Base-by-base conservation (phyloP, 2,113 vertebrate species). In the Promerops cafer region DNA sequence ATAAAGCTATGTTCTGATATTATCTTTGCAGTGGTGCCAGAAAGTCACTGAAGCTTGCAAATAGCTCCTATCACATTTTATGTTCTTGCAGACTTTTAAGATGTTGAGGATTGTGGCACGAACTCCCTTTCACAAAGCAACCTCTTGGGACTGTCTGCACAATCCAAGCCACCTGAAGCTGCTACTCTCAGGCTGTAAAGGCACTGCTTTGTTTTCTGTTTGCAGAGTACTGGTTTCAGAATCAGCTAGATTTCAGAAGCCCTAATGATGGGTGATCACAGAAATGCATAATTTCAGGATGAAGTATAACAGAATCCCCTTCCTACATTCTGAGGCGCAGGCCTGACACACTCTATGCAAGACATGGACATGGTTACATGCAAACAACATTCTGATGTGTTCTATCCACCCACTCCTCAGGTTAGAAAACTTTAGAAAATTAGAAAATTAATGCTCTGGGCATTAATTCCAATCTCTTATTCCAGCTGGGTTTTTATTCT, bases 41-140 rank as follows among this genome's bases (percentile, higher is more conserved):
- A 44, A 91, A 93, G 30, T 47, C 57, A 76, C 30, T 30, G 33
- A 83, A 80, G 53, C 8, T 50, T 79, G 40, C 30, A 52, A 47
- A 30, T 10, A 77, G 27, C 33, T 89, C n/a, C 68, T 35, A 52
- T 19, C 52, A 49, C 11, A 42, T 82, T 87, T 75, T 87, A 82
- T 33, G 4, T 30, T 63, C 49, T 30, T 10, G 3, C 23, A 42
- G 13, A 22, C 44, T 87, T 89, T 6, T n/a, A 37, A 87, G 70
- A 89, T 0, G 0, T 7, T 44, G 12, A 93, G 3, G 40, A 69
- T 0, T 70, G 28, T 12, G 31, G 37, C 19, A 89, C 4, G 4
- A 76, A 80, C 14, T 50, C 16, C 22, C 11, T 59, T 23, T 11
- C 24, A 52, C n/a, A 47, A 72, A 83, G 33, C 1, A 1, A 50